Base-by-base conservation (phyloP, 2,888 invertebrate genomes). In the Drosophila prostipennis region DNA sequence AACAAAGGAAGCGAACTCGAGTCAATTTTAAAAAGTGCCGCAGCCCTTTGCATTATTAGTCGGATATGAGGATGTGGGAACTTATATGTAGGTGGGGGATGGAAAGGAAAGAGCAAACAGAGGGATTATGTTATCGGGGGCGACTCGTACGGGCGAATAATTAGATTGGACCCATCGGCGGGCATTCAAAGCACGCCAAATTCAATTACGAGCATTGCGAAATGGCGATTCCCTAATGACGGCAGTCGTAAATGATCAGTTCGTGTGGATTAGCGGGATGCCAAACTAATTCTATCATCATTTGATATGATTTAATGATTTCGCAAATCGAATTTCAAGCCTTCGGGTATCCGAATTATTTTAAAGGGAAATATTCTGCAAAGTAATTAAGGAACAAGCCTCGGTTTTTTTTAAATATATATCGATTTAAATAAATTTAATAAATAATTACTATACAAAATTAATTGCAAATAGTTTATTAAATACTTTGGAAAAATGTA, bases 11-110 rank as follows among this genome's bases (percentile, higher is more conserved):
- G 23, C 42, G n/a, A 19, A 34, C 34, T 39, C 43, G 19, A 19
- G 86, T 77, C 80, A 87, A 87, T 86, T 82, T 87, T 60, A 51
- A 72, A 77, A 77, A 74, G 81, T 80, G 80, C 72, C 70, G 40
- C 42, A 56, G 16, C 42, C 49, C 63, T 61, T 59, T 68, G 60
- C 65, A 54, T 83, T 72, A 68, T 71, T 19, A 23, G 52, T 36
- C 32, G 29, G 11, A 3, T 32, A 2, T 11, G 11, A 10, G 46
- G 14, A 16, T 46, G 42, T 19, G 42, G 42, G 40, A 11, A 7
- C 0, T 37, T 37, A 13, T 3, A 7, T 23, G 13, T 13, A 7
- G 43, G 13, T 13, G 23, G 23, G 13, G 19, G 23, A 11, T 34
- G 19, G 43, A 13, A 6, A 6, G 23, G 36, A 34, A 23, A 29